Conservation (phyloP, 2,797 vertebrate genomes). For the Cyclura pinguis region DNA sequence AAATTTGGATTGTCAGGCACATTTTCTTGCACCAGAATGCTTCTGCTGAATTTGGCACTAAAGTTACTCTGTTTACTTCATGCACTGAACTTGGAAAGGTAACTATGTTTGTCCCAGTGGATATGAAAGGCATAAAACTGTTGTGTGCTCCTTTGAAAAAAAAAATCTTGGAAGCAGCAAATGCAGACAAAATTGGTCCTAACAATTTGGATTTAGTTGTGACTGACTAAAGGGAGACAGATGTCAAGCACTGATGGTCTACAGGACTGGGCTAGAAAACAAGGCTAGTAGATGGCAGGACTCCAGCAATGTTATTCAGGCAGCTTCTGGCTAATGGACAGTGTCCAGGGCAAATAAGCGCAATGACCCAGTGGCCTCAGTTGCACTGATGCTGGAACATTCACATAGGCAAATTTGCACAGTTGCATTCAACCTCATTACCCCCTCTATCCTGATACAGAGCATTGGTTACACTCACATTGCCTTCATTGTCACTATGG, state of each 20-base stretch:
- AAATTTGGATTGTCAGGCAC: not conserved
- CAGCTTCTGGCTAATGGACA: constrained; percentile 14
- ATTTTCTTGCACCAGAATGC: constrained; percentile 4
- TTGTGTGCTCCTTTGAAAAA: not conserved
- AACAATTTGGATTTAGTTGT: not conserved
- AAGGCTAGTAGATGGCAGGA: not conserved
- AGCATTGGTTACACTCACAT: not conserved
- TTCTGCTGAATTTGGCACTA: constrained; percentile 24
- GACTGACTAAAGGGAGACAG: not conserved
- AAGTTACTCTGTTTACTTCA: too few relatives aligned
- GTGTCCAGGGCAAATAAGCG: not conserved
- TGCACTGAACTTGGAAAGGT: too few relatives aligned
- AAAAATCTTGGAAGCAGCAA: not conserved
- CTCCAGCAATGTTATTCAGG: not conserved
- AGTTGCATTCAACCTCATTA: too few relatives aligned
- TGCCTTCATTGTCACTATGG: not conserved
- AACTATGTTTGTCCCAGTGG: not conserved
- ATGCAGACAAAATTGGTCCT: not conserved
- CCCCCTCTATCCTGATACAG: not conserved
- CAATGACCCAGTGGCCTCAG: not conserved
- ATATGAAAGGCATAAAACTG: not conserved
- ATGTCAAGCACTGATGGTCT: not conserved
- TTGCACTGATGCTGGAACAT: not conserved
- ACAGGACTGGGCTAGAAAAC: constrained; percentile 3
- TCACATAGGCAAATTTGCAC: not conserved